phyloP scores from a whole-genome alignment of 2,797 vertebrate genomes.

The Myotis findleyi region DNA sequence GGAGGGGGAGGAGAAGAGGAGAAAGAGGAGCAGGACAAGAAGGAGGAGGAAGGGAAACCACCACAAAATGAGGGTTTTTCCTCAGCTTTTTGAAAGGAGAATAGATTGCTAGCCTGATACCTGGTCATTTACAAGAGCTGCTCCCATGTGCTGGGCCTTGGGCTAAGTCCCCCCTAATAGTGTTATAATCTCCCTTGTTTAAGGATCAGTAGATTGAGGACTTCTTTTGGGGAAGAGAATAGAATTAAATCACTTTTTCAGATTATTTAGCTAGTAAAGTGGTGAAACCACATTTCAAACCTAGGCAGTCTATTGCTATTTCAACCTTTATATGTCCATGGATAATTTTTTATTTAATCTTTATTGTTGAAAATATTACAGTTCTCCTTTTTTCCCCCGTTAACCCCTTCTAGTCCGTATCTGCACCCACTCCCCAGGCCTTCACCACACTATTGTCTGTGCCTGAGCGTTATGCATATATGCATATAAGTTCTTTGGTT shows the following conservation, averaged over 20 bases:
- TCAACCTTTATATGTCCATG: background rate
- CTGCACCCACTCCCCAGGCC: no score
- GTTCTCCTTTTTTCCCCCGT: no score
- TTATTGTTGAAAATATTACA: no score
- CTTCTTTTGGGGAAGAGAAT: background rate
- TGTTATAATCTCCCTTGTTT: background rate
- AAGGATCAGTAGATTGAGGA: background rate
- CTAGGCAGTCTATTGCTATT: background rate
- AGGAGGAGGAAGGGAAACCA: background rate
- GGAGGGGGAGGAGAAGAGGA: fast-evolving
- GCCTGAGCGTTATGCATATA: no score
- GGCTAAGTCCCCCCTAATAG: background rate
- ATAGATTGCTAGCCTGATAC: background rate
- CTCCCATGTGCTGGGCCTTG: background rate
- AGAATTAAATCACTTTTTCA: background rate
- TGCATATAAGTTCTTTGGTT: no score
- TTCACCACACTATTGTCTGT: no score
- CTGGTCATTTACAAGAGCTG: background rate
- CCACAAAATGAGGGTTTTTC: background rate
- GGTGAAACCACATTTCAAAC: background rate
- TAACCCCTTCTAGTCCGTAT: no score
- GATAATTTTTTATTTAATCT: background rate
- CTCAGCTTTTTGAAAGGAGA: background rate
- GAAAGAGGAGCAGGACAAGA: background rate
- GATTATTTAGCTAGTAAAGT: background rate